phyloP scores from a whole-genome alignment of 2,113 vertebrate genomes.

The Trematocara marginatum region DNA sequence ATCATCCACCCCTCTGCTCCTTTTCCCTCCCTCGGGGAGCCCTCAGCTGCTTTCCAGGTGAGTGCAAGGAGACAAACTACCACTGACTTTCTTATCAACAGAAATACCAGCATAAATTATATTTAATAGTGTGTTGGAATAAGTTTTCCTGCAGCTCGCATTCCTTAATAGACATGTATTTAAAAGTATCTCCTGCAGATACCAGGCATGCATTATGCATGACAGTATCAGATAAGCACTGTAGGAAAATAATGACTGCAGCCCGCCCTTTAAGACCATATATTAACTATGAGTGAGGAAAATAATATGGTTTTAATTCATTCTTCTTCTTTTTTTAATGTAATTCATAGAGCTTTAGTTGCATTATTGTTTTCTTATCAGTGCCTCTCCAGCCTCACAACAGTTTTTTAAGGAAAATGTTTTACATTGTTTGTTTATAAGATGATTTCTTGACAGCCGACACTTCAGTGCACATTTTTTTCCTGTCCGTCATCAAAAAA shows the following conservation, averaged over 20 bases:
- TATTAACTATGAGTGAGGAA: neutral
- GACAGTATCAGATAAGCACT: neutral
- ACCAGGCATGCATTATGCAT: neutral
- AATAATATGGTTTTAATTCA: neutral
- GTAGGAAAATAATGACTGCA: neutral
- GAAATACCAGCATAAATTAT: slow-evolving; percentile 1
- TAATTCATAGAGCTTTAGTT: neutral
- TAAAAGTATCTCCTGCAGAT: neutral
- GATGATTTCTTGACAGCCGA: neutral
- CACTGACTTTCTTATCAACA: slow-evolving; percentile 17
- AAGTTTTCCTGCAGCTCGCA: neutral
- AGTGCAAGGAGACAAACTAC: neutral
- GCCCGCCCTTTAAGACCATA: neutral
- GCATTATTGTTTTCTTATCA: neutral
- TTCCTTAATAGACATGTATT: neutral
- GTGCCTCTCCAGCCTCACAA: neutral
- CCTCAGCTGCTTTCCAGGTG: neutral
- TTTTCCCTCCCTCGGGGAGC: neutral
- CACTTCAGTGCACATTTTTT: neutral
- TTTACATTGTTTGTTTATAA: neutral
- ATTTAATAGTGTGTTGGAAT: neutral
- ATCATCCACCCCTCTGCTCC: slow-evolving; percentile 11
- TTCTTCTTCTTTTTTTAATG: neutral
- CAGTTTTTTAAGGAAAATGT: neutral
- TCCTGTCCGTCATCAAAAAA: neutral